A percentile compares a stretch with the other conserved stretches of the same genome.
phyloP scores from a whole-genome alignment of 2,797 vertebrate genomes.

The Gymnodraco acuticeps region DNA sequence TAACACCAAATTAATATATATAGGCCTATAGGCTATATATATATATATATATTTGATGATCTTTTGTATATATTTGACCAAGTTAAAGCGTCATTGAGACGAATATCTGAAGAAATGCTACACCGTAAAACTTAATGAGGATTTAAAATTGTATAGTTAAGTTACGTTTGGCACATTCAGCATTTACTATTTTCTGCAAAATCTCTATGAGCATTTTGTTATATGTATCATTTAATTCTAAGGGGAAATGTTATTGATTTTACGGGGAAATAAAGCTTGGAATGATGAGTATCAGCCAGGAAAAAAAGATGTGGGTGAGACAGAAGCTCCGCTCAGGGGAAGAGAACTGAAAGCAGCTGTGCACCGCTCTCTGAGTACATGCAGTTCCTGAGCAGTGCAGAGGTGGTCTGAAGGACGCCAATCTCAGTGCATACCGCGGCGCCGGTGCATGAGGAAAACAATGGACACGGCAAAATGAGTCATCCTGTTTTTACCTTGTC shows the following conservation, averaged over 20 bases:
- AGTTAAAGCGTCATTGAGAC: background rate
- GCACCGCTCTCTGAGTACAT: constrained; percentile 50
- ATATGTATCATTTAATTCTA: background rate
- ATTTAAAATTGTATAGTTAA: background rate
- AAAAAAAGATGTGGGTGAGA: constrained; percentile 20
- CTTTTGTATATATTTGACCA: constrained; percentile 2
- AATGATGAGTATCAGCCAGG: constrained; percentile 6
- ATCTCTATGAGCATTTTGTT: background rate
- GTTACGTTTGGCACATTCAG: background rate
- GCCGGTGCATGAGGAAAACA: constrained; percentile 49
- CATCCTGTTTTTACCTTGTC: constrained; percentile 56
- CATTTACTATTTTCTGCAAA: background rate
- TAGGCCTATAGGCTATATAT: too few species aligned
- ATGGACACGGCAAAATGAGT: constrained; percentile 58
- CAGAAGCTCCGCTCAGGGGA: constrained; percentile 10
- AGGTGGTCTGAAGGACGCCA: constrained; percentile 72
- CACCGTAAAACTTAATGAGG: background rate
- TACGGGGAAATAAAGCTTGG: background rate
- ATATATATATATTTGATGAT: background rate
- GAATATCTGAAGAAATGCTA: too few species aligned
- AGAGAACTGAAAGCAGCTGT: constrained; percentile 23
- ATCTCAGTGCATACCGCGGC: constrained; percentile 23
- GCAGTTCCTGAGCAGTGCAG: constrained; percentile 63
- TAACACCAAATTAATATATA: background rate
- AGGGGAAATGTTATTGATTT: background rate